phyloP scores from a whole-genome alignment of 2,888 invertebrate species.

The Eupithecia exiguata region DNA sequence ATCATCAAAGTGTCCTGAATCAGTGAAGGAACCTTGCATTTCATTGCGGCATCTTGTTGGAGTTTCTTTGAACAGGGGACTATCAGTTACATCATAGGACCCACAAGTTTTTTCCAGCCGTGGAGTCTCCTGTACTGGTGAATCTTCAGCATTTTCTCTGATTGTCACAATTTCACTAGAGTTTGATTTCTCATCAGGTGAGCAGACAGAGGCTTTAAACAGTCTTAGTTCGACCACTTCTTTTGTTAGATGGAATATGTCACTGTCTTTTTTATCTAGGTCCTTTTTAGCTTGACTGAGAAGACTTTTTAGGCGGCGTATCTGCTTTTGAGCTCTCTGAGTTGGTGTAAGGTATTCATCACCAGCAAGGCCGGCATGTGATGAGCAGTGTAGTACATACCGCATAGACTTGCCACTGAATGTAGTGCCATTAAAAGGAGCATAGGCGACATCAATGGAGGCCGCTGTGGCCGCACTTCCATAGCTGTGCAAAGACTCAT shows the following conservation, averaged over 20 bases:
- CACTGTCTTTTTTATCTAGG: constrained; percentile 91
- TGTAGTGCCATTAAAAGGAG: constrained; percentile 89
- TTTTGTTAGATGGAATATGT: constrained; percentile 89
- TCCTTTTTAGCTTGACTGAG: constrained; percentile 89
- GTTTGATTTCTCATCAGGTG: constrained; percentile 91
- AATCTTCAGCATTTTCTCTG: constrained; percentile 85
- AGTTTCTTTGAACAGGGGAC: constrained; percentile 77
- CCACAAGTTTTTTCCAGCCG: constrained; percentile 70
- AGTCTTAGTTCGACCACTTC: constrained; percentile 92
- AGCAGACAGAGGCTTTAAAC: constrained; percentile 90
- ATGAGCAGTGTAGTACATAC: constrained; percentile 93
- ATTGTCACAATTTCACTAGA: constrained; percentile 90
- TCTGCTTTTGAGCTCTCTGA: constrained; percentile 92
- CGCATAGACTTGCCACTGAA: constrained; percentile 88
- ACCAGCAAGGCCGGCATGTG: constrained; percentile 89
- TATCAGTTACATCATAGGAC: constrained; percentile 78
- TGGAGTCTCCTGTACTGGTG: constrained; percentile 64
- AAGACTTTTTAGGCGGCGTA: constrained; percentile 88
- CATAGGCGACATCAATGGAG: constrained; percentile 92
- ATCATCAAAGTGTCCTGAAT: constrained; percentile 95
- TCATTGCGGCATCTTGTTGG: constrained; percentile 82
- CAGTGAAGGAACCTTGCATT: constrained; percentile 90
- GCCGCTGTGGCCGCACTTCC: constrained; percentile 91
- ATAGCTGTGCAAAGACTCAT: constrained; percentile 91
- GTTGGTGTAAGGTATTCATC: constrained; percentile 95